Percentiles rank a stretch among this genome's conserved stretches.
Evolutionary conservation across 2,113 vertebrate genomes (phyloP).

Genomic region (Thomomys bottae): DNA sequence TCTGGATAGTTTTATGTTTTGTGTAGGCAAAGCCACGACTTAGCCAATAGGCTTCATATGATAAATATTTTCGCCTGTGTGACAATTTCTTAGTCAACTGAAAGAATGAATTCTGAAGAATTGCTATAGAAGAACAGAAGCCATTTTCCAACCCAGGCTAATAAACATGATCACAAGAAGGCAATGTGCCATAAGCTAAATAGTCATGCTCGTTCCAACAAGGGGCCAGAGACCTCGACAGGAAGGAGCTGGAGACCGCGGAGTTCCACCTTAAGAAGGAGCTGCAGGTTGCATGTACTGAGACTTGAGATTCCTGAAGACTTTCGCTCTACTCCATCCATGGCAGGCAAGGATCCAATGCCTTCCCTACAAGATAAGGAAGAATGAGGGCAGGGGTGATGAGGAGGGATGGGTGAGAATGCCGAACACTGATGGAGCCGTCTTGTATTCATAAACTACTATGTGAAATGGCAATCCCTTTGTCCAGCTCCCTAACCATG

Average conservation of each 20-base stretch:
- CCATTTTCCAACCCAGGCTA: background rate
- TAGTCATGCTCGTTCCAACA: background rate
- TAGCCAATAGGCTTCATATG: constrained; percentile 52
- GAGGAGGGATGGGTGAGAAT: too few species aligned
- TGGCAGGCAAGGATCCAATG: too few species aligned
- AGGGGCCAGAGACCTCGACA: too few species aligned
- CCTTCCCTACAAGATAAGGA: too few species aligned
- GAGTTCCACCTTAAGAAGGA: background rate
- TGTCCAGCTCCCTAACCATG: too few species aligned
- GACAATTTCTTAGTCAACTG: constrained; percentile 7
- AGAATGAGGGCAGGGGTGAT: too few species aligned
- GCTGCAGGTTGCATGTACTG: accelerated
- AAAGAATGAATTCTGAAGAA: constrained; percentile 33
- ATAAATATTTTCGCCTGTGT: constrained; percentile 58
- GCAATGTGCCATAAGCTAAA: background rate
- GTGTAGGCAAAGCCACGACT: constrained; percentile 55
- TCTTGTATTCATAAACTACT: too few species aligned
- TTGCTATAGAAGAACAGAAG: background rate
- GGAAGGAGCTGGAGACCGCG: background rate
- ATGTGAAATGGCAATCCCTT: too few species aligned
- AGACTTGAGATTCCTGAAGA: too few species aligned
- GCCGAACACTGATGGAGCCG: too few species aligned
- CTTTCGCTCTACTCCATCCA: too few species aligned
- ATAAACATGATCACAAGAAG: background rate
- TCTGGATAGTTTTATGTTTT: constrained; percentile 41